Conservation (phyloP, 2,797 vertebrate genomes). For the Halcyon leucocephala region DNA sequence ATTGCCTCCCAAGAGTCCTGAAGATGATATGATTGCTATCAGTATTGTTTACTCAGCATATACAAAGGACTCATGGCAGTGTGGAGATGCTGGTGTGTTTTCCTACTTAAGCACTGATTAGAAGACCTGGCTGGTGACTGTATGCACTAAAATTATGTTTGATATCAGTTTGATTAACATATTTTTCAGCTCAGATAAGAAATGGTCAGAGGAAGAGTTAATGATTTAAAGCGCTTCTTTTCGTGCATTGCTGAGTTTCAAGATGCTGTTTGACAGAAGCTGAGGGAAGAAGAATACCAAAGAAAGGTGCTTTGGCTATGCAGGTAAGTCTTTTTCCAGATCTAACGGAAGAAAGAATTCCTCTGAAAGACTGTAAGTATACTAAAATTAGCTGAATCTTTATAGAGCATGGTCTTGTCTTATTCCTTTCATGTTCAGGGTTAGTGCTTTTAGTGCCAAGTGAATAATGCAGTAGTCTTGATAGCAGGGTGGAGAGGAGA, state of each 20-base stretch:
- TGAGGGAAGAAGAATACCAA: neutral
- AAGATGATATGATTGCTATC: neutral
- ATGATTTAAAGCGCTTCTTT: neutral
- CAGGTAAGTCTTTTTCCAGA: neutral
- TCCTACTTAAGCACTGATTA: neutral
- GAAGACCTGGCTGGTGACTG: neutral
- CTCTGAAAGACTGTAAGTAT: neutral
- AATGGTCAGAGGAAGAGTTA: neutral
- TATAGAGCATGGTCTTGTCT: neutral
- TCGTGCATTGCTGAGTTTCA: neutral
- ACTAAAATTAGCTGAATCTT: neutral
- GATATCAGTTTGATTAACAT: neutral
- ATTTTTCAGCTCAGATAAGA: neutral
- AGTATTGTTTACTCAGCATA: slow-evolving; percentile 12
- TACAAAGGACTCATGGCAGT: neutral
- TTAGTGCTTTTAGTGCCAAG: neutral
- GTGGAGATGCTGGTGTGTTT: neutral
- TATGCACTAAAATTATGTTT: neutral
- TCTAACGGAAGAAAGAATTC: neutral
- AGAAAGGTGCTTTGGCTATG: neutral
- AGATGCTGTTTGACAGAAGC: neutral
- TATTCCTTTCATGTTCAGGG: neutral
- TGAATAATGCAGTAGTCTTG: neutral
- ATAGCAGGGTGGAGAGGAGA: neutral
- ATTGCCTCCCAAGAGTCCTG: neutral